Evolutionary conservation across 2,888 invertebrate genomes (phyloP), one percentile per base, ranked within the genome.

Genomic region (Saturnia japonica): DNA sequence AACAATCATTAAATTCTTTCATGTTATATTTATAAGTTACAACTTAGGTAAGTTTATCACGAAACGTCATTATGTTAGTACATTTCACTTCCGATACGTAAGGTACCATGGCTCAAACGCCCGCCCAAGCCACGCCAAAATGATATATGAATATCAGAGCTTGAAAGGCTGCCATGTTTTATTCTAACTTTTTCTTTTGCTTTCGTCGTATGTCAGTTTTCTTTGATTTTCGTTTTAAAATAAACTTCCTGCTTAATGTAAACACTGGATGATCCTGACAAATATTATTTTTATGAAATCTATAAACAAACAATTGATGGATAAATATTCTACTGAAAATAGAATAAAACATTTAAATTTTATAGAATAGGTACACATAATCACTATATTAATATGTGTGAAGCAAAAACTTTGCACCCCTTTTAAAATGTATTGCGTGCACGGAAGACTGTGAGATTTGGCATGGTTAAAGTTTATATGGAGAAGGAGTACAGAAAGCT

Each of bases 61-160:
- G 43, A 77, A 77, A 83, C 84, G 85, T 88, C 88, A 88, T 89
- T 89, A 87, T 80, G 79, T 77, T 73, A 74, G 67, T 25, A 54
- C 40, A 66, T 45, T 67, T 42, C 25, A 47, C 42, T 72, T 79
- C 75, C 73, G 74, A 79, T 78, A 76, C 79, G 77, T 83, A 81
- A 80, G 79, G n/a, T n/a, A n/a, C n/a, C n/a, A n/a, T 64, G 40
- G 77, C 76, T 78, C 80, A 78, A 80, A 74, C 76, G 77, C 76
- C 88, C 91, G 89, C 90, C 91, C 90, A 88, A 82, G 80, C 84
- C 80, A 78, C 81, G 74, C 68, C 68, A 68, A 77, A 81, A 90
- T 92, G 92, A 92, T 93, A 91, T 91, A 92, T 92, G 91, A 87
- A 84, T 86, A 87, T 87, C 88, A 89, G 85, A 86, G 86, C 86